Base-by-base conservation (phyloP, 2,113 vertebrate genomes). In the Protobothrops mucrosquamatus region DNA sequence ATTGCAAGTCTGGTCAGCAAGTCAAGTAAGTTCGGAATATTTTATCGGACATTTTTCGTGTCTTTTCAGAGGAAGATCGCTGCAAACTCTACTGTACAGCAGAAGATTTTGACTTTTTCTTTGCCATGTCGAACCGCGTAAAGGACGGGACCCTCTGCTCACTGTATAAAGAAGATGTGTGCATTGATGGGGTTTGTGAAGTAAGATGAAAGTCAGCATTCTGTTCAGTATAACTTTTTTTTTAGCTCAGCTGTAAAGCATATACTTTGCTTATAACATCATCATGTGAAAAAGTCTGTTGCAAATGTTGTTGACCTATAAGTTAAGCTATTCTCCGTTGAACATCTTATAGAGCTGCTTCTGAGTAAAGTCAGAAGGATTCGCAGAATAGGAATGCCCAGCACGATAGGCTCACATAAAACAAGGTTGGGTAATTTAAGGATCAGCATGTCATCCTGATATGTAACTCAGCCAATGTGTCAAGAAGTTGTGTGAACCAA, bases 1-100 rank as follows among this genome's bases (percentile, higher is more conserved):
- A 34, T 51, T 90, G 11, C n/a, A 57, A 57, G 51, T 29, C 22
- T 20, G 12, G 51, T 48, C n/a, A 54, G 20, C 39, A 81, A 85
- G 2, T 39, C 46, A 51, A 51, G 24, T 48, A 57, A 26, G 26
- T 29, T 51, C 61, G n/a, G 85, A 24, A 61, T 34, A 29, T 54
- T 52, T 20, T 24, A 18, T 94, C 88, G 57, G 56, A 56, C 81
- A 51, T 87, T 29, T 46, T 46, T 92, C 43, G 64, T 95, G 22
- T 92, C 14, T 85, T 93, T 96, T 48, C 97, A 99, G 99, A 99
- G 96, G 98, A 99, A 96, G 99, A 99, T 93, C 97, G 98, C 94
- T 99, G 99, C 94, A 99, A 99, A 96, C 98, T 99, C n/a, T 99
- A 99, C 96, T 99, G 99, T 98, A 99, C 99, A 81, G 99, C 99